phyloP scores from a whole-genome alignment of 2,888 invertebrate genomes.

The Fragum sueziense region DNA sequence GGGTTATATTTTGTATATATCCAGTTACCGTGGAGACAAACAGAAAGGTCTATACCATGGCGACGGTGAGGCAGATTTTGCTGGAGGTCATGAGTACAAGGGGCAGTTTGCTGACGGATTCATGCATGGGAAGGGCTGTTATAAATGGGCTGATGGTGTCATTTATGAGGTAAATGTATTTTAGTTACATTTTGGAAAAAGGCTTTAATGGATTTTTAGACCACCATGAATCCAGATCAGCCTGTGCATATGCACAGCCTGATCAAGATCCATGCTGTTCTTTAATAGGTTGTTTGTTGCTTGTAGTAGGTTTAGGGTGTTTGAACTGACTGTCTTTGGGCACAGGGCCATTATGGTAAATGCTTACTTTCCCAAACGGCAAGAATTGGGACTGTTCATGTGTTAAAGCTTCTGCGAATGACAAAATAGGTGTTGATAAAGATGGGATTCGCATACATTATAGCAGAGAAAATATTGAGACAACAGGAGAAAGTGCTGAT shows the following conservation, averaged over 20 bases:
- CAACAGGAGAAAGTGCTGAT: too few relatives aligned
- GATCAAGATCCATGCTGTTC: background rate
- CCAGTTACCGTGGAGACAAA: slow-evolving; percentile 80
- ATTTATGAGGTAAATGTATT: slow-evolving; percentile 76
- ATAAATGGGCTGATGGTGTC: slow-evolving; percentile 81
- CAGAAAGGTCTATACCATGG: slow-evolving; percentile 81
- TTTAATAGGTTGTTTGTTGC: background rate
- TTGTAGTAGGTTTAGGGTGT: too few relatives aligned
- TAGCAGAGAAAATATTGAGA: too few relatives aligned
- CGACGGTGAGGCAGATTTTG: slow-evolving; percentile 77
- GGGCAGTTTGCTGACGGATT: slow-evolving; percentile 81
- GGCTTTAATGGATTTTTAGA: background rate
- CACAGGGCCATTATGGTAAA: too few relatives aligned
- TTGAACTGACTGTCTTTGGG: too few relatives aligned
- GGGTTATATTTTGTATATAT: slow-evolving; percentile 37
- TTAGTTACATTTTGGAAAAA: too few relatives aligned
- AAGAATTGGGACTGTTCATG: too few relatives aligned
- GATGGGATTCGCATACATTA: too few relatives aligned
- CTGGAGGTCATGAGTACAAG: slow-evolving; percentile 80
- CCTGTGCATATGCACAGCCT: background rate
- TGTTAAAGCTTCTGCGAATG: too few relatives aligned
- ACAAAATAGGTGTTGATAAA: too few relatives aligned
- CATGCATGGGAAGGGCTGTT: slow-evolving; percentile 82
- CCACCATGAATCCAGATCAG: background rate
- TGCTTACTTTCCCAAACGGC: too few relatives aligned